phyloP scores from a whole-genome alignment of 2,888 invertebrate genomes.

The Athetis lepigone region DNA sequence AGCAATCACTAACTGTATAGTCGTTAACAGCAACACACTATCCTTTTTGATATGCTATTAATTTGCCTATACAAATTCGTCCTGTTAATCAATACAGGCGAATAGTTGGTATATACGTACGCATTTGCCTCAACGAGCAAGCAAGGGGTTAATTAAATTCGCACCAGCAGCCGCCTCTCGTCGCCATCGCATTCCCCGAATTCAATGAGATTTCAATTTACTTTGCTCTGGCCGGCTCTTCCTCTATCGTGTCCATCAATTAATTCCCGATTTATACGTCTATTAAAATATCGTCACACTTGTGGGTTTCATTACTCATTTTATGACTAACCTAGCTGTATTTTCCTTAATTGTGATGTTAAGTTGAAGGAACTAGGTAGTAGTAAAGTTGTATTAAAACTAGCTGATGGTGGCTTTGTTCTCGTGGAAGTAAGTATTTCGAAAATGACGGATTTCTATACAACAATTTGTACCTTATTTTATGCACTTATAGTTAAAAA shows the following conservation, averaged over 20 bases:
- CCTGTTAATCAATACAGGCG: slow-evolving; percentile 58
- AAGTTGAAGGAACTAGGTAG: neutral
- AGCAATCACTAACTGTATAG: neutral
- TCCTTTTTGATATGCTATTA: neutral
- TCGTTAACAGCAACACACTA: slow-evolving; percentile 10
- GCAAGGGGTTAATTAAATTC: slow-evolving; percentile 90
- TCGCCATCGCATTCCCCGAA: slow-evolving; percentile 87
- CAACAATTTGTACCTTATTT: too few relatives aligned
- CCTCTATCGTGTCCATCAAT: slow-evolving; percentile 78
- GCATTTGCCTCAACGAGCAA: slow-evolving; percentile 82
- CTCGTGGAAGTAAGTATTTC: too few relatives aligned
- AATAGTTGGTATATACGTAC: slow-evolving; percentile 62
- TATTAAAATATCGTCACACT: slow-evolving; percentile 67
- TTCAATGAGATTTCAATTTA: slow-evolving; percentile 91
- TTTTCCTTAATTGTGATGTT: slow-evolving; percentile 3
- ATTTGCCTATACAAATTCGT: slow-evolving; percentile 36
- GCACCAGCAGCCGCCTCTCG: slow-evolving; percentile 87
- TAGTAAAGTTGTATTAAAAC: neutral
- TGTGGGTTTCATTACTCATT: slow-evolving; percentile 24
- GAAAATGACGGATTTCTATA: too few relatives aligned
- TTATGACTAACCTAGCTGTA: neutral
- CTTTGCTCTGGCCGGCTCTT: slow-evolving; percentile 83
- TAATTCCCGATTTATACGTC: slow-evolving; percentile 75
- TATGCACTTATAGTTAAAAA: too few relatives aligned
- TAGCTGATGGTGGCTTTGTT: too few relatives aligned